phyloP scores from a whole-genome alignment of 2,888 invertebrate genomes.

The Acanthococcus lagerstroemiae region DNA sequence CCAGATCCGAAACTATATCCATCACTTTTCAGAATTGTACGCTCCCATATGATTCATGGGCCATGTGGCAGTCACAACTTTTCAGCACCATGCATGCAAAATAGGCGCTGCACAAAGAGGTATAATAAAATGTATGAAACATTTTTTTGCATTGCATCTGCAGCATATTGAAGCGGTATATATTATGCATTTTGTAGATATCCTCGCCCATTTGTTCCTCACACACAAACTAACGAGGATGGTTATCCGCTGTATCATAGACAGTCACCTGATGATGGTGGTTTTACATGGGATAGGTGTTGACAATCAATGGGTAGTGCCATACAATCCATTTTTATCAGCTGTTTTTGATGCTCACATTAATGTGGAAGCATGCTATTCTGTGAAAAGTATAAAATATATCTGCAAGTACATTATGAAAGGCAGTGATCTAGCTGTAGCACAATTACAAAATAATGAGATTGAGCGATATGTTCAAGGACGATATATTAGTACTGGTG shows the following conservation, averaged over 20 bases:
- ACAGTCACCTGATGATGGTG: background rate
- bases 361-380: slow-evolving; percentile 43
- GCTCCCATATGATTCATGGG: slow-evolving; percentile 29
- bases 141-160: background rate
- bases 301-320: slow-evolving; percentile 36
- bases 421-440: slow-evolving; percentile 34
- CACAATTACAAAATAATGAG: background rate
- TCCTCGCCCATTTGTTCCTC: background rate
- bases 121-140: background rate
- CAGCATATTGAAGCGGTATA: background rate
- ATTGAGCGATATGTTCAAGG: background rate
- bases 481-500: background rate
- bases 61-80: slow-evolving; percentile 24
- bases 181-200: background rate
- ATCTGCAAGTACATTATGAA: slow-evolving; percentile 40
- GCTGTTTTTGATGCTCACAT: slow-evolving; percentile 38
- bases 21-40: slow-evolving; percentile 33
- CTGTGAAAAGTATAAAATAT: slow-evolving; percentile 42
- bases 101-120: slow-evolving; percentile 27
- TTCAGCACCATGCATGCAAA: slow-evolving; percentile 24
- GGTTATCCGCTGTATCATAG: background rate
- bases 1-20: slow-evolving; percentile 38
- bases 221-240: background rate
- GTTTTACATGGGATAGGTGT: background rate
- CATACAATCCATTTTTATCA: slow-evolving; percentile 34